Conservation (phyloP, 1,140 invertebrate genomes). For the Trialeurodes vaporariorum region DNA sequence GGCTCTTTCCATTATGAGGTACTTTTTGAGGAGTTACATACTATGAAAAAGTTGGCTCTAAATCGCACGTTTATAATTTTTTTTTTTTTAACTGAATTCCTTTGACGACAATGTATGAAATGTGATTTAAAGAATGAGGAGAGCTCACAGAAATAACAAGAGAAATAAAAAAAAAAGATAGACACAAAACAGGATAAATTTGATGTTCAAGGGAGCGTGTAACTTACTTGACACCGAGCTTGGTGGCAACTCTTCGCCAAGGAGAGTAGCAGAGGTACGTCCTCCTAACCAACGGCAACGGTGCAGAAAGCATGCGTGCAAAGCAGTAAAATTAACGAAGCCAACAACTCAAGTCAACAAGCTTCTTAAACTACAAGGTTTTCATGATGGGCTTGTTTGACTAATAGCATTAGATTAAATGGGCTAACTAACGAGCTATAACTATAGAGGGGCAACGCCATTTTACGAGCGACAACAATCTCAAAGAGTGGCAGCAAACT, state of each 20-base stretch:
- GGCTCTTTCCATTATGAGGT: too few relatives aligned
- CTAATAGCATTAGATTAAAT: too few relatives aligned
- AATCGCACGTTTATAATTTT: too few relatives aligned
- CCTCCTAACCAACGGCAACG: conserved; percentile 38
- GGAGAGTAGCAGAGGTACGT: conserved; percentile 66
- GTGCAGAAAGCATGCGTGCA: conserved; percentile 18
- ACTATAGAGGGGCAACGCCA: too few relatives aligned
- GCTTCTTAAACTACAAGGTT: not conserved
- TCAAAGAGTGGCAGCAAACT: too few relatives aligned
- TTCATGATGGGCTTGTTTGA: too few relatives aligned
- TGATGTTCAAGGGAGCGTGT: conserved; percentile 8
- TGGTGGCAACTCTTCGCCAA: conserved; percentile 80
- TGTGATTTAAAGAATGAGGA: conserved; percentile 2
- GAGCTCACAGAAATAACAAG: conserved; percentile 12
- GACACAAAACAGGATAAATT: conserved; percentile 12
- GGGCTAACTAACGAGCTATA: too few relatives aligned
- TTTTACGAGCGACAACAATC: too few relatives aligned
- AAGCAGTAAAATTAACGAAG: conserved; percentile 36
- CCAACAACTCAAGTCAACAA: conserved; percentile 13
- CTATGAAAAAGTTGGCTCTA: too few relatives aligned
- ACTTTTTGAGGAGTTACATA: too few relatives aligned
- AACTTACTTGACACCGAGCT: conserved; percentile 88
- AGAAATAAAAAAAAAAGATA: conserved; percentile 16
- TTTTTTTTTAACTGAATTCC: too few relatives aligned
- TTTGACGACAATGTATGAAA: not conserved